These are phyloP conservation scores for Sebastes hopkinsi DNA, from an alignment of 2,797 vertebrate species.

Conservation along the genomic window DNA sequence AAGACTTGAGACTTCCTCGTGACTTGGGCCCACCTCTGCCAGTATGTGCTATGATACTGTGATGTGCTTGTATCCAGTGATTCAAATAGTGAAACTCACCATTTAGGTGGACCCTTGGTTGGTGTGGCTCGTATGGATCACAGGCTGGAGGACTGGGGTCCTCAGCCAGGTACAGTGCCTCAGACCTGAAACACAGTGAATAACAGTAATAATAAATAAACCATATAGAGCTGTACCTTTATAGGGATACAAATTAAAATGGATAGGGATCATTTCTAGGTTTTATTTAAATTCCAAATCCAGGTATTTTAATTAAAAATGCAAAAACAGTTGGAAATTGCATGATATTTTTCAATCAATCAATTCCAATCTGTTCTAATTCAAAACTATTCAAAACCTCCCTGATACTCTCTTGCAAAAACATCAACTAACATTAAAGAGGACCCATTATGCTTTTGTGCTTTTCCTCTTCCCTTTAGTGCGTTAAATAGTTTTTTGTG, in stretches of 20 bases:
- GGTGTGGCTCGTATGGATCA: constrained; percentile 66
- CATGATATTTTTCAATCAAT: not conserved
- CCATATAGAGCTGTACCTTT: not conserved
- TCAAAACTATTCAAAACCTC: not conserved
- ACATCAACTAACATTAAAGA: not conserved
- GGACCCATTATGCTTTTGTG: too few relatives aligned
- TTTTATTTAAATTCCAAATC: not conserved
- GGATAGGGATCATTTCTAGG: not conserved
- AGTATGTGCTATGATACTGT: not conserved
- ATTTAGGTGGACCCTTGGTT: constrained; percentile 72
- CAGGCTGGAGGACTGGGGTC: constrained; percentile 71
- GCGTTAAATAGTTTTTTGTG: too few relatives aligned
- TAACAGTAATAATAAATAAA: not conserved
- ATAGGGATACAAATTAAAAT: not conserved
- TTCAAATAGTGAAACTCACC: constrained; percentile 49
- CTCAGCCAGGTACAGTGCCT: constrained; percentile 80
- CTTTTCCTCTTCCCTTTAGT: too few relatives aligned
- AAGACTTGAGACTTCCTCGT: too few relatives aligned
- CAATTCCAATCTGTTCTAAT: not conserved
- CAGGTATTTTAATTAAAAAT: not conserved
- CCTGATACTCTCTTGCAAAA: not conserved
- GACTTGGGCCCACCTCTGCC: too few relatives aligned
- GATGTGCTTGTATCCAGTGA: not conserved
- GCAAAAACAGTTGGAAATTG: not conserved
- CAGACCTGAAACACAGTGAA: constrained; percentile 66